Conservation (phyloP, 2,888 invertebrate genomes). For the Belgica antarctica region DNA sequence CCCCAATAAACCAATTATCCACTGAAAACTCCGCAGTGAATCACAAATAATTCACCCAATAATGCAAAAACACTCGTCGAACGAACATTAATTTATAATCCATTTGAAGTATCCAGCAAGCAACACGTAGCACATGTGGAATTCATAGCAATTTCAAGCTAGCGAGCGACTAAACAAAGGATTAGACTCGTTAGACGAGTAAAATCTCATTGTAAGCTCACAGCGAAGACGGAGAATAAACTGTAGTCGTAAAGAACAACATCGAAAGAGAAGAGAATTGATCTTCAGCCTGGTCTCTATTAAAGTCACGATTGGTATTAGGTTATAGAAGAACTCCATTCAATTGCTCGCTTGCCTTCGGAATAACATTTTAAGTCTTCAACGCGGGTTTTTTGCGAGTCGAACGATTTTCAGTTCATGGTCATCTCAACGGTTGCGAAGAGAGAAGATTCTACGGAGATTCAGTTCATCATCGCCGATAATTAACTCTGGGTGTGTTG, state of each 20-base stretch:
- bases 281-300: conserved; percentile 29
- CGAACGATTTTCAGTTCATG: conserved; percentile 28
- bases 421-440: conserved; percentile 1
- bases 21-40: background rate
- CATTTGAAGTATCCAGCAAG: background rate
- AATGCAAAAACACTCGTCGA: conserved; percentile 19
- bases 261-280: conserved; percentile 14
- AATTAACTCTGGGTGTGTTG: background rate
- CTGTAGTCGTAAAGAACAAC: background rate
- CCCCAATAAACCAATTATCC: conserved; percentile 6
- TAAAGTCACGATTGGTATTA: conserved; percentile 25
- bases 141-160: background rate
- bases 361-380: conserved; percentile 14
- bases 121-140: conserved; percentile 23
- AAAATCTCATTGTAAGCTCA: background rate
- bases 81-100: conserved; percentile 16
- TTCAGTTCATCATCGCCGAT: background rate
- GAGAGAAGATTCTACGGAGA: background rate
- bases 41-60: conserved; percentile 8
- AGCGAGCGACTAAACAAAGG: conserved; percentile 10
- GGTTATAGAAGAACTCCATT: background rate
- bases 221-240: background rate
- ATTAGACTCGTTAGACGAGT: conserved; percentile 16
- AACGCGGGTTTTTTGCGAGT: background rate
- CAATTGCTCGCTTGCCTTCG: conserved; percentile 13